Evolutionary conservation across 2,888 invertebrate species (phyloP), one percentile per base, ranked within the genome.

Genomic region (Metellina segmentata): DNA sequence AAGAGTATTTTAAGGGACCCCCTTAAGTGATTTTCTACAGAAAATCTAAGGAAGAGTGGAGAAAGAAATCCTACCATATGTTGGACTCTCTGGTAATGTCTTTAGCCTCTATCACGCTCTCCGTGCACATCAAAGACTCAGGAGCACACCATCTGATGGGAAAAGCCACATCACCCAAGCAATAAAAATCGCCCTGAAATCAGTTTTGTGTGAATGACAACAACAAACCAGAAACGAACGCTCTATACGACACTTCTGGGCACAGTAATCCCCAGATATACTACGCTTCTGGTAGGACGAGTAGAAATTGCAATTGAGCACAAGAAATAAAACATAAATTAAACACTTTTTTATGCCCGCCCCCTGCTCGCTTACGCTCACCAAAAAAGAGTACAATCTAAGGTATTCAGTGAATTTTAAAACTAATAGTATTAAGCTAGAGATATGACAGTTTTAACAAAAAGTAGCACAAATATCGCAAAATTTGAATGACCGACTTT

Each of bases 91-190:
- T 95, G 7, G 96, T 96, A 74, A 95, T 95, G 90, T 96, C 95
- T 85, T 96, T 95, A 0, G 96, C 96, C 94, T 96, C 96, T 91
- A 97, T 96, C 0, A 96, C 96, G 2, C 96, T 96, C 77, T 96
- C 96, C 0, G 96, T 96, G 93, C 96, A 96, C 34, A 94, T 95
- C 9, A 97, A 95, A 16, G 96, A 96, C 95, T 97, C 97, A 0
- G 97, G 97, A 11, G 97, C 96, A 94, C 97, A 96, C 97, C 97
- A 97, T 92, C 97, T 95, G 70, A 97, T 96, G 0, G 97, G 97
- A 48, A 97, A 95, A 0, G 96, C 96, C 74, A 96, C 95, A 93
- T 96, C 96, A 52, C 96, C 96, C 70, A 96, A 95, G 90, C 96
- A 96, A 94, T 96, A 96, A 94, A 97, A 97, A 94, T 97, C 97